These are phyloP conservation scores for Mamestra configurata DNA, from an alignment of 1,140 invertebrate genomes.

Conservation along the genomic window DNA sequence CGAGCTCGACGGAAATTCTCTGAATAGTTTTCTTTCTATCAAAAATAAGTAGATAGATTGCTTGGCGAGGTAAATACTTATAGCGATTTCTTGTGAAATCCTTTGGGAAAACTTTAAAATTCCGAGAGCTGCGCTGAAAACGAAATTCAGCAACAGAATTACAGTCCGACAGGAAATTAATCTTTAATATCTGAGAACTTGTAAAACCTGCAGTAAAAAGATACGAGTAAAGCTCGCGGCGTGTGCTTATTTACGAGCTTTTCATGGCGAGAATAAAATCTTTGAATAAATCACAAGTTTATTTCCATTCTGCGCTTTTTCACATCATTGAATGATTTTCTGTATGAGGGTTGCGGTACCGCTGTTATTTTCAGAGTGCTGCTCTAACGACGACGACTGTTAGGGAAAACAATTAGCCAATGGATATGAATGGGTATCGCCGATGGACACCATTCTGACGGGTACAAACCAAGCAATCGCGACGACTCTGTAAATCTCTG, in stretches of 20 bases:
- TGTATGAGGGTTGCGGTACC: slow-evolving; percentile 13
- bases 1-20: no score
- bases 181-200: slow-evolving; percentile 41
- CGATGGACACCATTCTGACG: no score
- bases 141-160: not conserved
- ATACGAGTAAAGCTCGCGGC: slow-evolving; percentile 5
- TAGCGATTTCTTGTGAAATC: not conserved
- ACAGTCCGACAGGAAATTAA: slow-evolving; percentile 31
- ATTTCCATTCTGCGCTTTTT: slow-evolving; percentile 35
- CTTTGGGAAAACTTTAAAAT: not conserved
- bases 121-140: not conserved
- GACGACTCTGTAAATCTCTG: no score
- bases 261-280: slow-evolving; percentile 43
- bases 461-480: no score
- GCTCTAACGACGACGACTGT: no score
- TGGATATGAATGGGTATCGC: no score
- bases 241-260: slow-evolving; percentile 42
- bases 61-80: no score
- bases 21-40: no score
- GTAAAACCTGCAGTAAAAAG: slow-evolving; percentile 22
- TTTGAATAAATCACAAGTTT: slow-evolving; percentile 51
- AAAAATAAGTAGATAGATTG: no score
- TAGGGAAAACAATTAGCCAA: not conserved
- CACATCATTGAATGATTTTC: slow-evolving; percentile 37
- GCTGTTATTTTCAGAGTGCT: not conserved